Evolutionary conservation across 2,888 invertebrate species (phyloP).

Genomic region (Alviniconcha strummeri): DNA sequence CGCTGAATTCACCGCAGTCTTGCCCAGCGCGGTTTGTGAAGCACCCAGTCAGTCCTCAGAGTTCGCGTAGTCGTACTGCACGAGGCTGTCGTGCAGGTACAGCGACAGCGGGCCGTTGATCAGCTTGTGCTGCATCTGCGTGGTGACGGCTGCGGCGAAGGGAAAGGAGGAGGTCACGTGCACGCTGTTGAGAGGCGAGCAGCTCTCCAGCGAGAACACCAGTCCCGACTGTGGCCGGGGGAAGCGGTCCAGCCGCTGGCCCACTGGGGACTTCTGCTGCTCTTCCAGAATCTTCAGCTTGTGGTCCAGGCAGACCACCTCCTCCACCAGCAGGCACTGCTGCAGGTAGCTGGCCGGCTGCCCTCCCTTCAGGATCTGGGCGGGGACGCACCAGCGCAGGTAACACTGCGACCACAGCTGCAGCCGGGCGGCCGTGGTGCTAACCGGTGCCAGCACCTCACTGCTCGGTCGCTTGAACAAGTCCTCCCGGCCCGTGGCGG

Average conservation of each 20-base stretch:
- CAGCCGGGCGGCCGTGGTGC: conserved; percentile 47
- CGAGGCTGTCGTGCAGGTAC: conserved; percentile 57
- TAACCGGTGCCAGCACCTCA: conserved; percentile 47
- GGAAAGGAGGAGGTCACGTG: conserved; percentile 66
- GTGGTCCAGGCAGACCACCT: conserved; percentile 70
- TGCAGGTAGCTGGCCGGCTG: conserved; percentile 72
- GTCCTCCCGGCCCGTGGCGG: conserved; percentile 9
- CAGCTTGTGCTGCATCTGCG: conserved; percentile 50
- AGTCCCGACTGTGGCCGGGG: conserved; percentile 59
- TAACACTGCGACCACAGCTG: conserved; percentile 92
- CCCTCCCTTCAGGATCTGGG: conserved; percentile 86
- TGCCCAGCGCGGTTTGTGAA: no score
- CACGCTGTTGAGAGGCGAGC: conserved; percentile 52
- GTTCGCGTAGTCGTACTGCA: conserved; percentile 54
- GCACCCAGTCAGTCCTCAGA: conserved; percentile 5
- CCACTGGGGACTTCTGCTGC: conserved; percentile 11
- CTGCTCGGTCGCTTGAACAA: conserved; percentile 37
- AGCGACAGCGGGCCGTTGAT: conserved; percentile 53
- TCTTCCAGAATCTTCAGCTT: conserved; percentile 49
- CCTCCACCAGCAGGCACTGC: conserved; percentile 72
- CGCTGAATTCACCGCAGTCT: no score
- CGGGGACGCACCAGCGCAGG: conserved; percentile 89
- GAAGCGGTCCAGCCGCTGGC: not conserved
- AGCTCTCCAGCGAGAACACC: conserved; percentile 54
- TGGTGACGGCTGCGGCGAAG: conserved; percentile 54